Evolutionary conservation across 1,140 invertebrate genomes (phyloP).

Genomic region (Calephelis nemesis): DNA sequence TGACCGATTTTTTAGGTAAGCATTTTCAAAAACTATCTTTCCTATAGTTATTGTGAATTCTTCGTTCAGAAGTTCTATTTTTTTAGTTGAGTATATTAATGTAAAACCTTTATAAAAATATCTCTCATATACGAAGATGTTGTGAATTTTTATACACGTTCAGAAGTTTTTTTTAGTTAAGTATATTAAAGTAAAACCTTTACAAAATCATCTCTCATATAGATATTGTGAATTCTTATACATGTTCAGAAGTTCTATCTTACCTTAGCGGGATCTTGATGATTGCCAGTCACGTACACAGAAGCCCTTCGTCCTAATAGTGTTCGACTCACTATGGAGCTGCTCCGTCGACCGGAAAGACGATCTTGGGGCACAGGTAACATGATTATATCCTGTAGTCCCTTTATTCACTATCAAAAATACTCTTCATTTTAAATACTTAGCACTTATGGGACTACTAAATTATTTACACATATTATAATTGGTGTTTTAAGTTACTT

Average conservation of each 20-base stretch:
- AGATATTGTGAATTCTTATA: no score
- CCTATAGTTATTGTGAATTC: no score
- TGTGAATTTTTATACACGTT: no score
- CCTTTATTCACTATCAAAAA: not conserved
- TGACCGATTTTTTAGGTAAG: no score
- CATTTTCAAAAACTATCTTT: no score
- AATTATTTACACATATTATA: not conserved
- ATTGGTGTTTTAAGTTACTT: constrained; percentile 1
- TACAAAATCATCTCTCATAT: no score
- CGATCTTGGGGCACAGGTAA: constrained; percentile 77
- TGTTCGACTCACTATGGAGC: constrained; percentile 80
- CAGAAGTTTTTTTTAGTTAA: no score
- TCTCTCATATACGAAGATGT: no score
- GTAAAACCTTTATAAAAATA: no score
- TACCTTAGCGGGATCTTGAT: constrained; percentile 80
- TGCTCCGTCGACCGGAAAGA: constrained; percentile 79
- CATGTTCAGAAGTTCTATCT: constrained; percentile 9
- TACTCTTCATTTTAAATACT: not conserved
- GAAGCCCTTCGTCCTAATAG: constrained; percentile 78
- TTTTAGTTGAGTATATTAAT: constrained; percentile 1
- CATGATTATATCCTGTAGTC: constrained; percentile 35
- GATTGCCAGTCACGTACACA: constrained; percentile 74
- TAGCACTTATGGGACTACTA: no score
- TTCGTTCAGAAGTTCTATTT: constrained; percentile 7
- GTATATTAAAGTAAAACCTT: no score